Base-by-base conservation (phyloP, 2,113 vertebrate genomes). In the Cyanistes caeruleus region DNA sequence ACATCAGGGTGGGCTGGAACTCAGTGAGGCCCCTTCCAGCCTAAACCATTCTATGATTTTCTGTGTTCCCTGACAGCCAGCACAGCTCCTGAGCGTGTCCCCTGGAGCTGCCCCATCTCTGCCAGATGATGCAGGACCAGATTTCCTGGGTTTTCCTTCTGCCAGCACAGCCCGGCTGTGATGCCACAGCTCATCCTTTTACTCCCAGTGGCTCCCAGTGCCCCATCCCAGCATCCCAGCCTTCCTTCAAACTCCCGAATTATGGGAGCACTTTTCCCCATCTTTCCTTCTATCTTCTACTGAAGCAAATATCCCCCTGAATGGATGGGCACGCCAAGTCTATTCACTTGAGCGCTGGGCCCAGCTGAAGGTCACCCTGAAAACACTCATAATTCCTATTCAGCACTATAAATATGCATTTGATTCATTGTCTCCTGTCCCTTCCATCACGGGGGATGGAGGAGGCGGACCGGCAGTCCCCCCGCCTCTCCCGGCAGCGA, bases 321-420 rank as follows among this genome's bases (percentile, higher is more conserved):
- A 35, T 7, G 81, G 75, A 74, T 28, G 37, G 28, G 10, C 55
- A 74, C 0, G 2, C 68, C 58, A 24, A 86, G 6, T 31, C 64
- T 72, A 19, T 76, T 77, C 51, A 68, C 49, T 67, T 55, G 23
- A 62, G 58, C 5, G 3, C 46, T 25, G 27, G 48, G 90, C 68
- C 55, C 19, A 18, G 92, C 41, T 78, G 92, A 96, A 96, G 93
- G 95, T 96, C 90, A 96, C 92, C 83, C 72, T 81, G 87, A 15
- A 24, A 74, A 64, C 28, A 37, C 87, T 92, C 96, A 17, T 41
- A 48, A 51, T 85, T 91, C 81, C 80, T 33, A 14, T 53, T 55
- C 16, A 46, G 41, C 46, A 5, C 96, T 92, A 90, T 93, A 96
- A 94, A 96, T 95, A 81, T 7, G 16, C 60, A 20, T 80, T 88